Conservation (phyloP, 2,113 vertebrate species). For the Myiagra hebetior region DNA sequence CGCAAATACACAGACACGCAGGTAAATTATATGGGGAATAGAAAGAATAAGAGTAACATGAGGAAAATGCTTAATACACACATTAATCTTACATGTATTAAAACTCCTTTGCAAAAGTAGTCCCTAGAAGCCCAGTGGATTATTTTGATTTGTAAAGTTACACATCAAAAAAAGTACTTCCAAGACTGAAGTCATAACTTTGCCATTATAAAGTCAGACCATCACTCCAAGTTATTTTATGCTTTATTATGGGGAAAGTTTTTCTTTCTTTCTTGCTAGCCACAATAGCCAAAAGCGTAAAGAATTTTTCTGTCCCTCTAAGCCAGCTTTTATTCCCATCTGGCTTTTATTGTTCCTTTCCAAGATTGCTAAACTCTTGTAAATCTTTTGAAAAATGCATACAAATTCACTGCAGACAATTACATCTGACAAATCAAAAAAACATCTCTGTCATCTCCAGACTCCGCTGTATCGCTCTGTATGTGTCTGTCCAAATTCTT, state of each 20-base stretch:
- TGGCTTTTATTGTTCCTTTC: neutral
- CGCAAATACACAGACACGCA: too few species aligned
- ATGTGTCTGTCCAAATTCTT: neutral
- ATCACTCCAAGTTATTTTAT: neutral
- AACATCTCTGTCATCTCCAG: neutral
- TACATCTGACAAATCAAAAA: conserved; percentile 2
- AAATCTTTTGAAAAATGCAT: neutral
- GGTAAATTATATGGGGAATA: neutral
- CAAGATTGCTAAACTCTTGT: neutral
- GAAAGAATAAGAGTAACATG: neutral
- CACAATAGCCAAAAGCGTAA: neutral
- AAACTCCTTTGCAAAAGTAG: neutral
- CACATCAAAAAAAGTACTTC: neutral
- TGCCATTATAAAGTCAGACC: neutral
- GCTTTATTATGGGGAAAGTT: neutral
- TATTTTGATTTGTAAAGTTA: neutral
- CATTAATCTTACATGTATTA: neutral
- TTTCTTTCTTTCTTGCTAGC: neutral
- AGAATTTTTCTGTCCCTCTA: neutral
- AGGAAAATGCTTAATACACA: neutral
- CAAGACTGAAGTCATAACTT: neutral
- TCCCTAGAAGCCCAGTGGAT: neutral
- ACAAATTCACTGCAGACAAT: conserved; percentile 4
- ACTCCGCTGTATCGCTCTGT: neutral
- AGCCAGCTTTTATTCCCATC: neutral